These are phyloP conservation scores for zebrafish (Danio rerio) DNA, from an alignment of 2,113 vertebrate species.

Conservation along the genomic window GRCz12tu NC_133199.1:31170501-31171000, in stretches of 20 bases:
- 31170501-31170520: conserved; percentile 30
- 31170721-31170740: conserved; percentile 42
- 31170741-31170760: conserved; percentile 36
- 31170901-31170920: background rate
- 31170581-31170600: conserved; percentile 28
- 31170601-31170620: background rate
- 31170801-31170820: background rate
- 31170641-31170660: conserved; percentile 31
- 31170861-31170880: background rate
- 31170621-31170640: background rate
- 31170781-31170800: conserved; percentile 36
- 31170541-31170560: conserved; percentile 34
- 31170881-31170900: background rate
- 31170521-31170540: conserved; percentile 41
- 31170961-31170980: too few species aligned
- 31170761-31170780: conserved; percentile 19
- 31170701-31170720: conserved; percentile 49
- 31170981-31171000: too few species aligned
- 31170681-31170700: conserved; percentile 27
- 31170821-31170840: background rate
- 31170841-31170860: background rate
- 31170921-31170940: background rate
- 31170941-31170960: too few species aligned
- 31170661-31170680: conserved; percentile 28
- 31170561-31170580: conserved; percentile 31